These are phyloP conservation scores for Plestiodon gilberti DNA, from an alignment of 2,113 vertebrate genomes.

Conservation along the genomic window DNA sequence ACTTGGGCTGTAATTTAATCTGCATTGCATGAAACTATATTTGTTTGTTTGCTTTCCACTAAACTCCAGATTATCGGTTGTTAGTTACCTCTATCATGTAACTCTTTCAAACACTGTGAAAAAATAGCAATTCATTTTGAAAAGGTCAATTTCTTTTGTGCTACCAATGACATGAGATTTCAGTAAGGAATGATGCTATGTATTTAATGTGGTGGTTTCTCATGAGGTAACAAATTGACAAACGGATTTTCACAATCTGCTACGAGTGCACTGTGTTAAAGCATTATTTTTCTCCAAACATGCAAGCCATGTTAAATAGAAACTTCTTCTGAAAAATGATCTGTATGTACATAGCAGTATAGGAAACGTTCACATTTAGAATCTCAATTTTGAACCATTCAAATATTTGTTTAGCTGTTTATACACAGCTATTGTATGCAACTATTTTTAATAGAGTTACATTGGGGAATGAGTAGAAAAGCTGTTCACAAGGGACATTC, in stretches of 20 bases:
- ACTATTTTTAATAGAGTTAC: neutral
- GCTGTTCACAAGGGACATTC: neutral
- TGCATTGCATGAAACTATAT: neutral
- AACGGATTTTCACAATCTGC: neutral
- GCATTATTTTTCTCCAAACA: neutral
- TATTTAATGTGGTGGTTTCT: neutral
- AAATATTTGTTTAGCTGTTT: neutral
- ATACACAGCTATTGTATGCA: too few relatives aligned
- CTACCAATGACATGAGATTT: neutral
- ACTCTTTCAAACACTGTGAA: neutral
- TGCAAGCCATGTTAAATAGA: neutral
- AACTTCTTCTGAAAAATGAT: neutral
- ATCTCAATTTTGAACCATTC: neutral
- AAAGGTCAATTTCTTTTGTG: constrained; percentile 6
- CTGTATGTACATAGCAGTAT: neutral
- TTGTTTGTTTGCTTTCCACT: neutral
- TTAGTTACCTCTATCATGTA: neutral
- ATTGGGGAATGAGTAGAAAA: neutral
- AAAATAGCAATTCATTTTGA: neutral
- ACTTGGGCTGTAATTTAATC: neutral
- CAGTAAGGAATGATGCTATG: neutral
- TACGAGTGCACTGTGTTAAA: neutral
- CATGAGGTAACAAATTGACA: neutral
- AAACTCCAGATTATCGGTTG: neutral
- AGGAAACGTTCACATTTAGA: neutral